Conservation (phyloP, 2,113 vertebrate genomes). For the Bos taurus region DNA sequence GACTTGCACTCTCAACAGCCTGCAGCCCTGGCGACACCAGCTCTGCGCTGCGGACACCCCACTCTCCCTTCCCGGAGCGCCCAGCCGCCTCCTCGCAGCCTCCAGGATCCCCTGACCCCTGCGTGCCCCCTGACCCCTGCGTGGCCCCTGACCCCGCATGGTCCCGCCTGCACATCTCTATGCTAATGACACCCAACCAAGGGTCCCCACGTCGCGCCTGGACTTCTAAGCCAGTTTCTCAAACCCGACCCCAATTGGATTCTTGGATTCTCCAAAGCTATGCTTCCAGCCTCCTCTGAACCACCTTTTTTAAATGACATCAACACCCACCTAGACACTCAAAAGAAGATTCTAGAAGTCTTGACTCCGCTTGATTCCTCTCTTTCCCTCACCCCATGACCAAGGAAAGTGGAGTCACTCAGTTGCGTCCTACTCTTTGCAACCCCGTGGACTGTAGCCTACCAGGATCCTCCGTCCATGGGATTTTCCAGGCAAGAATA, state of each 20-base stretch:
- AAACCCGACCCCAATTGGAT: not conserved
- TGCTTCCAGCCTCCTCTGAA: not conserved
- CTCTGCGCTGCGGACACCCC: too few relatives aligned
- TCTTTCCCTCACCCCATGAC: not conserved
- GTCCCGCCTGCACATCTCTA: not conserved
- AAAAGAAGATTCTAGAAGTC: not conserved
- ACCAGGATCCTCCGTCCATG: too few relatives aligned
- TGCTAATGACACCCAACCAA: not conserved
- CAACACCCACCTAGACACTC: not conserved
- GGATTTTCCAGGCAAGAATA: too few relatives aligned
- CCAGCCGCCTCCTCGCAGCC: accelerated
- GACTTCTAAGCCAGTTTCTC: not conserved
- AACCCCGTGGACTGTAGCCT: too few relatives aligned
- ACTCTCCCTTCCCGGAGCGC: not conserved
- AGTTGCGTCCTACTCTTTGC: too few relatives aligned
- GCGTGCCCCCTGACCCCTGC: not conserved
- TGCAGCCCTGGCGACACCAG: not conserved
- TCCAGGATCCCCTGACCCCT: not conserved
- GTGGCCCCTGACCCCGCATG: not conserved
- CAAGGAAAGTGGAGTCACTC: too few relatives aligned
- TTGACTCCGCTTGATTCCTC: not conserved
- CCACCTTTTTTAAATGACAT: not conserved
- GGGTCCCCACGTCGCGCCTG: accelerated
- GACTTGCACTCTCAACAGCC: not conserved
- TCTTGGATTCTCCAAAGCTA: not conserved